phyloP scores from a whole-genome alignment of 2,113 vertebrate species.

The Symphodus melops region DNA sequence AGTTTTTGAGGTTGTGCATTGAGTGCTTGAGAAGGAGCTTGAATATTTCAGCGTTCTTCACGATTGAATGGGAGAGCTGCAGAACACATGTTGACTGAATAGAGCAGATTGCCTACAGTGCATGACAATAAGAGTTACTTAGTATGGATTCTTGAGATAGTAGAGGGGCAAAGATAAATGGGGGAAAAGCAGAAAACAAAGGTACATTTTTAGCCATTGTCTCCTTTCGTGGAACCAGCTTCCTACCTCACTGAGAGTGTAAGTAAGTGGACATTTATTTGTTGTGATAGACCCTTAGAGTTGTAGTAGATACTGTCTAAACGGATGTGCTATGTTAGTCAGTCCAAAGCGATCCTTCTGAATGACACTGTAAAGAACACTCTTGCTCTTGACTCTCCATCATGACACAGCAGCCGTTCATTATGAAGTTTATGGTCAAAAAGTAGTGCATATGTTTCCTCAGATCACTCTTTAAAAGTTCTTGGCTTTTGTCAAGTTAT shows the following conservation, averaged over 20 bases:
- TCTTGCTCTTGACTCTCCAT: background rate
- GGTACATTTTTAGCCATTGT: conserved; percentile 6
- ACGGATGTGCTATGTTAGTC: too few relatives aligned
- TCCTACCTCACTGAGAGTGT: conserved; percentile 13
- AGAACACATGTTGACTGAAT: conserved; percentile 59
- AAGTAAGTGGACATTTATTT: conserved; percentile 5
- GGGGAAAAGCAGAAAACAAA: background rate
- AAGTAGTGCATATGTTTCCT: conserved; percentile 2
- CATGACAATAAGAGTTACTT: conserved; percentile 44
- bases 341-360: background rate
- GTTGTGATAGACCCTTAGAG: background rate
- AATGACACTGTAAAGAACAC: background rate
- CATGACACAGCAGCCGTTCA: conserved; percentile 16
- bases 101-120: conserved; percentile 46
- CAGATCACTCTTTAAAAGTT: conserved; percentile 24
- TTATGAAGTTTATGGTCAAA: conserved; percentile 1
- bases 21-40: conserved; percentile 58
- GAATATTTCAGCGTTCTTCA: conserved; percentile 62
- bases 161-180: background rate
- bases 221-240: conserved; percentile 1
- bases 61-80: conserved; percentile 45
- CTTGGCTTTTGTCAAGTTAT: conserved; percentile 27
- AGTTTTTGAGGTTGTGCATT: conserved; percentile 57
- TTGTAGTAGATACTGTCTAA: background rate
- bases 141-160: conserved; percentile 26